These are phyloP conservation scores for Hedychridium roseum DNA, from an alignment of 2,888 invertebrate species.

Conservation along the genomic window DNA sequence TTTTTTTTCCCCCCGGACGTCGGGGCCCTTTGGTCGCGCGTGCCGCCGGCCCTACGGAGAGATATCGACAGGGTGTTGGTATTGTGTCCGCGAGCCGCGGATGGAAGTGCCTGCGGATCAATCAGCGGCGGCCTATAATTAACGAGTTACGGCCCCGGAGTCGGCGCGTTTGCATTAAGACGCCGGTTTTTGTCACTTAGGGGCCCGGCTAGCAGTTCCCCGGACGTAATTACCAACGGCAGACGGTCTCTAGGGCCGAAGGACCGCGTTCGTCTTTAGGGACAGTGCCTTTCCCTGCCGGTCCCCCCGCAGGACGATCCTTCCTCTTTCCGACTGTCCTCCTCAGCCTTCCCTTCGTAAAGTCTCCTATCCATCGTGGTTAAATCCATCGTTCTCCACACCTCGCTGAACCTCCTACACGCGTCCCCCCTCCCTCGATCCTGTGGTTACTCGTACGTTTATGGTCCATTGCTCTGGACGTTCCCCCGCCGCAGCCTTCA, in stretches of 20 bases:
- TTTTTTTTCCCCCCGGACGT: slow-evolving; percentile 43
- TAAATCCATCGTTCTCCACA: no score
- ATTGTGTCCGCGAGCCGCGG: slow-evolving; percentile 27
- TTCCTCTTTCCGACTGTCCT: no score
- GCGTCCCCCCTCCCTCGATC: slow-evolving; percentile 7
- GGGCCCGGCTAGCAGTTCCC: slow-evolving; percentile 20
- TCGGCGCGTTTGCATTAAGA: slow-evolving; percentile 60
- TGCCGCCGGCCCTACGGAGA: slow-evolving; percentile 49
- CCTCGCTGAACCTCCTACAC: no score
- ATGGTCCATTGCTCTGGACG: no score
- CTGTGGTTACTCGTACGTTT: neutral
- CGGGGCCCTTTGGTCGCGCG: slow-evolving; percentile 39
- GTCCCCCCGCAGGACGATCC: no score
- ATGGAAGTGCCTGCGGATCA: slow-evolving; percentile 56
- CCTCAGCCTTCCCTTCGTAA: no score
- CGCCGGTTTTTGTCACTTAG: slow-evolving; percentile 61
- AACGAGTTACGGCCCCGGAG: slow-evolving; percentile 58
- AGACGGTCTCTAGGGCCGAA: slow-evolving; percentile 37
- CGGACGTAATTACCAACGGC: slow-evolving; percentile 52
- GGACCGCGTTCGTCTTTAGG: slow-evolving; percentile 4
- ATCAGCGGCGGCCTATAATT: slow-evolving; percentile 63
- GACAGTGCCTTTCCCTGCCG: no score
- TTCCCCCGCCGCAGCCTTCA: no score
- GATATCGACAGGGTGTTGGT: slow-evolving; percentile 56
- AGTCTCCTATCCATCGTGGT: no score